Evolutionary conservation across 2,113 vertebrate genomes (phyloP).

Genomic region (Mesoclemmys tuberculata): DNA sequence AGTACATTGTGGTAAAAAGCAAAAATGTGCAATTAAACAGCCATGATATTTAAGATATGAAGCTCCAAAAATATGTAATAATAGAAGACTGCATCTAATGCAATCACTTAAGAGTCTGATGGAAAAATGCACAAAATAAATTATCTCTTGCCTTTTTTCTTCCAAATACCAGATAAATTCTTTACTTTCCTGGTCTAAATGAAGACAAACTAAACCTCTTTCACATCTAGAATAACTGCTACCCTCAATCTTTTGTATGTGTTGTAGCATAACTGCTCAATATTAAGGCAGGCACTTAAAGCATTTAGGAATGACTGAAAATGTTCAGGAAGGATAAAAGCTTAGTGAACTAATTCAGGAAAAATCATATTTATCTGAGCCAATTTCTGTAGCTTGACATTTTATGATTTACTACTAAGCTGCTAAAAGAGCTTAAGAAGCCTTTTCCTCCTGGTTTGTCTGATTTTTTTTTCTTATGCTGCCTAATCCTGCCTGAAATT

Average conservation of each 20-base stretch:
- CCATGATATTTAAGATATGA: not conserved
- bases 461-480: slow-evolving; percentile 44
- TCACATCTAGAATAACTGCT: slow-evolving; percentile 21
- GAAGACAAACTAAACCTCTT: slow-evolving; percentile 49
- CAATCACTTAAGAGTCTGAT: not conserved
- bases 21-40: not conserved
- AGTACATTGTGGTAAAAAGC: slow-evolving; percentile 19
- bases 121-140: slow-evolving; percentile 5
- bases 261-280: slow-evolving; percentile 60
- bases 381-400: slow-evolving; percentile 81
- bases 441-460: slow-evolving; percentile 66
- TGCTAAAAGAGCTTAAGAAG: slow-evolving; percentile 81
- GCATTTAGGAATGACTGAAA: slow-evolving; percentile 74
- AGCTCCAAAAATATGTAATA: not conserved
- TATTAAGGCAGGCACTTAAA: slow-evolving; percentile 72
- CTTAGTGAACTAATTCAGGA: slow-evolving; percentile 77
- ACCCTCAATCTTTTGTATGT: slow-evolving; percentile 41
- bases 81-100: not conserved
- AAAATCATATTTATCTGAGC: slow-evolving; percentile 78
- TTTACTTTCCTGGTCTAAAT: slow-evolving; percentile 26
- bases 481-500: slow-evolving; percentile 75
- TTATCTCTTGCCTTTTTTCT: not conserved
- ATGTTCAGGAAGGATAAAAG: slow-evolving; percentile 74
- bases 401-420: slow-evolving; percentile 81
- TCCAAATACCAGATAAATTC: not conserved